A percentile compares a stretch with the other conserved stretches of the same genome.
phyloP scores from a whole-genome alignment of 2,113 vertebrate genomes.

The Sturnus vulgaris region DNA sequence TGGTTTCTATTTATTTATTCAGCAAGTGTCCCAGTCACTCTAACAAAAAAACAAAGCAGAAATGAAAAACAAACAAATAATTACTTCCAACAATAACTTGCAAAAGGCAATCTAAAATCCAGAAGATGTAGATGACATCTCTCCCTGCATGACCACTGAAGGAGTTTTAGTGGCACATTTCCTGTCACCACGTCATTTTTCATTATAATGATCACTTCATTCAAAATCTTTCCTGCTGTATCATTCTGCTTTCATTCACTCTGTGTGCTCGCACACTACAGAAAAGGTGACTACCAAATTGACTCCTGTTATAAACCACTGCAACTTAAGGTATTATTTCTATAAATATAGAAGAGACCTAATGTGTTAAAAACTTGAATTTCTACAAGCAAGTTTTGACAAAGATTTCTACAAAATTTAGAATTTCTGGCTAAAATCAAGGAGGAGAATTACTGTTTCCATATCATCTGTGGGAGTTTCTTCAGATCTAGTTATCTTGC shows the following conservation, averaged over 20 bases:
- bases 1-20: not conserved
- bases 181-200: not conserved
- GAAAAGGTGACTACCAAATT: not conserved
- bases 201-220: not conserved
- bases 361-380: not conserved
- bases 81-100: not conserved
- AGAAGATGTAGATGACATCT: not conserved
- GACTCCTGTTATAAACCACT: not conserved
- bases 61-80: not conserved
- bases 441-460: not conserved
- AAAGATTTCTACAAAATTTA: not conserved
- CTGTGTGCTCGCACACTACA: not conserved
- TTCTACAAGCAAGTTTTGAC: not conserved
- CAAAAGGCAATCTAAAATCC: rapidly evolving
- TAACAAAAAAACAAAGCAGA: not conserved
- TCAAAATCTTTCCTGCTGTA: not conserved
- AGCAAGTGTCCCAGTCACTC: not conserved
- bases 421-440: not conserved
- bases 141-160: not conserved
- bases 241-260: not conserved
- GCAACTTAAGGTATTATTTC: not conserved
- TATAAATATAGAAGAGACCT: not conserved
- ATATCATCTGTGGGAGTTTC: not conserved
- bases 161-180: not conserved
- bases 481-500: not conserved